These are phyloP conservation scores for Tenthredo notha DNA, from an alignment of 2,888 invertebrate genomes.

Conservation along the genomic window DNA sequence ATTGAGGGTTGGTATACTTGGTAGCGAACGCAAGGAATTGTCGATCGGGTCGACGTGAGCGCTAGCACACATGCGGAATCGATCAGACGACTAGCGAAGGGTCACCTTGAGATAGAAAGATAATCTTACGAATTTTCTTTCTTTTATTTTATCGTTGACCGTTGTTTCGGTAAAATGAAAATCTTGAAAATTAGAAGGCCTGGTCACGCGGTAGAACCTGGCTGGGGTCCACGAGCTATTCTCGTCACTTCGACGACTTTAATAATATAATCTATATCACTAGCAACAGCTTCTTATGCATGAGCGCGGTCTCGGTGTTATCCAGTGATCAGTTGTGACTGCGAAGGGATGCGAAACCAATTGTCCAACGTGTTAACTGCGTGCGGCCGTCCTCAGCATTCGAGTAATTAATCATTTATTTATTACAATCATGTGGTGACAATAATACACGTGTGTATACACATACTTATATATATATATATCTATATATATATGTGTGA, in stretches of 20 bases:
- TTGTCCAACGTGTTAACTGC: conserved; percentile 57
- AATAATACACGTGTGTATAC: not conserved
- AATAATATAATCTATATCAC: conserved; percentile 43
- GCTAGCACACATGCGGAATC: conserved; percentile 36
- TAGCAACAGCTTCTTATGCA: conserved; percentile 27
- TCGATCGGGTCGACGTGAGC: conserved; percentile 39
- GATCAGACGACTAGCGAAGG: conserved; percentile 38
- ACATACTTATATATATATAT: not conserved
- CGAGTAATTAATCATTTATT: conserved; percentile 56
- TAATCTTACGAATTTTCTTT: not conserved
- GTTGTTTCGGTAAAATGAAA: conserved; percentile 31
- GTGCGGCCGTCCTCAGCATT: conserved; percentile 53
- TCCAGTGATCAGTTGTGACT: conserved; percentile 58
- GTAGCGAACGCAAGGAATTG: conserved; percentile 5
- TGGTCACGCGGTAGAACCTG: conserved; percentile 49
- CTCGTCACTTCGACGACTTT: conserved; percentile 48
- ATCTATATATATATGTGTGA: not conserved
- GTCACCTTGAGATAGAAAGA: conserved; percentile 36
- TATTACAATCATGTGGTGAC: conserved; percentile 1
- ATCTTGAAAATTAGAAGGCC: conserved; percentile 27
- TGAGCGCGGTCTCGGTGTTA: conserved; percentile 21
- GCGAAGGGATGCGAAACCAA: conserved; percentile 62
- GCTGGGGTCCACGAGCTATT: conserved; percentile 51
- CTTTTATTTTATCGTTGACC: conserved; percentile 7
- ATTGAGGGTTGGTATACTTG: conserved; percentile 4